Base-by-base conservation (phyloP, 2,113 vertebrate genomes). In the Tragelaphus scriptus region DNA sequence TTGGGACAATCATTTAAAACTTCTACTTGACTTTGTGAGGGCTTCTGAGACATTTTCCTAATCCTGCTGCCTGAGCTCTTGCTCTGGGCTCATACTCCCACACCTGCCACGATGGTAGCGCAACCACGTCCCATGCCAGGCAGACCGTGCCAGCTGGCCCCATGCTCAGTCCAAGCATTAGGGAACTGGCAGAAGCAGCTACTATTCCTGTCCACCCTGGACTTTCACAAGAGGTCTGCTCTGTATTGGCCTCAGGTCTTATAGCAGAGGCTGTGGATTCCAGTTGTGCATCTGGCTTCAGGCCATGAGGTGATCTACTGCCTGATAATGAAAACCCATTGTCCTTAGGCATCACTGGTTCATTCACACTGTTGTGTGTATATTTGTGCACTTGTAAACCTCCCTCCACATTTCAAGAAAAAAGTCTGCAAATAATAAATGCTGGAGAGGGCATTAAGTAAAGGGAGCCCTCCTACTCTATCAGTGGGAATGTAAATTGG, bases 251-350 rank as follows among this genome's bases (percentile, higher is more conserved):
- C 23, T 88, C 25, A 47, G 7, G 77, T 94, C 58, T 58, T 36
- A 25, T 1, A 12, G n/a, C 13, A 44, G 3, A 26, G 19, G 85
- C 21, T 36, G 21, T 17, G 26, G n/a, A 11, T 17, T 59, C 32
- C 47, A 55, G 0, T 26, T 23, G 11, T 0, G 2, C 23, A 7
- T 28, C 49, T 47, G 30, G 49, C 44, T 40, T 23, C 7, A 7
- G 28, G 10, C 11, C 59, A 0, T 28, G 77, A 82, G 21, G 16
- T 49, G 28, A 94, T 26, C 36, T 40, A 13, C 44, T 77, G 23
- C 40, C 40, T 15, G 40, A 77, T 77, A 25, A 75, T 26, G 40
- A 26, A 19, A 56, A 56, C 15, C 10, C 49, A 36, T 23, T 7
- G 28, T 30, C 32, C 30, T 44, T 68, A 65, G 7, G 36, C 47